phyloP scores from a whole-genome alignment of 2,888 invertebrate genomes.

The Seladonia tumulorum region DNA sequence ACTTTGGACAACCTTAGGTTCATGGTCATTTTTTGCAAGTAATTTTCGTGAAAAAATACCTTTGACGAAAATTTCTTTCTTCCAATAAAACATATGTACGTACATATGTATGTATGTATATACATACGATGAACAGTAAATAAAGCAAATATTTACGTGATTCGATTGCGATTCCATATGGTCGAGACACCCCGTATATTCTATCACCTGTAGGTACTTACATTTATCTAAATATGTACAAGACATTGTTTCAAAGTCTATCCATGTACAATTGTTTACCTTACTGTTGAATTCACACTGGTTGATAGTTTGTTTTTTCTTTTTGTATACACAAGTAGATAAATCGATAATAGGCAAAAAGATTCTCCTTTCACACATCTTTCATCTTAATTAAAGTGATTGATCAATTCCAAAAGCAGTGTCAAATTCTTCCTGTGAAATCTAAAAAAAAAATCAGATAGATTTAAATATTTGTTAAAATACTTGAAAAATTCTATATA shows the following conservation, averaged over 20 bases:
- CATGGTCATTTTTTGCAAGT: not conserved
- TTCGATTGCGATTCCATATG: not conserved
- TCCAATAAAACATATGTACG: too few species aligned
- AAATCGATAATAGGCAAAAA: slow-evolving; percentile 4
- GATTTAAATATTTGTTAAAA: not conserved
- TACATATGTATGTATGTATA: too few species aligned
- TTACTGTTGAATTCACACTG: slow-evolving; percentile 16
- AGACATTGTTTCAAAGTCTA: not conserved
- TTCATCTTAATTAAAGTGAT: not conserved
- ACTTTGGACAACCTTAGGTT: not conserved
- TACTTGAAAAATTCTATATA: slow-evolving; percentile 11
- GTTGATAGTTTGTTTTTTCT: not conserved
- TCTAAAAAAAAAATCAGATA: slow-evolving; percentile 78
- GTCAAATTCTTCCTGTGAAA: slow-evolving; percentile 84
- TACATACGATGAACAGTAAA: not conserved
- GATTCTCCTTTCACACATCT: not conserved
- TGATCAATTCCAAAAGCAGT: slow-evolving; percentile 80
- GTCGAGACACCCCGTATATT: not conserved
- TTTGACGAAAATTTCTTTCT: too few species aligned
- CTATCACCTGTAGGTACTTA: not conserved
- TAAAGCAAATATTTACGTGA: not conserved
- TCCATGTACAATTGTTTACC: slow-evolving; percentile 21
- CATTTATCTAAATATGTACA: not conserved
- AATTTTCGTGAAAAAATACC: not conserved
- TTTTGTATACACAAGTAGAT: slow-evolving; percentile 10